Evolutionary conservation across 2,888 invertebrate genomes (phyloP).

Genomic region (Sinelater perroti): DNA sequence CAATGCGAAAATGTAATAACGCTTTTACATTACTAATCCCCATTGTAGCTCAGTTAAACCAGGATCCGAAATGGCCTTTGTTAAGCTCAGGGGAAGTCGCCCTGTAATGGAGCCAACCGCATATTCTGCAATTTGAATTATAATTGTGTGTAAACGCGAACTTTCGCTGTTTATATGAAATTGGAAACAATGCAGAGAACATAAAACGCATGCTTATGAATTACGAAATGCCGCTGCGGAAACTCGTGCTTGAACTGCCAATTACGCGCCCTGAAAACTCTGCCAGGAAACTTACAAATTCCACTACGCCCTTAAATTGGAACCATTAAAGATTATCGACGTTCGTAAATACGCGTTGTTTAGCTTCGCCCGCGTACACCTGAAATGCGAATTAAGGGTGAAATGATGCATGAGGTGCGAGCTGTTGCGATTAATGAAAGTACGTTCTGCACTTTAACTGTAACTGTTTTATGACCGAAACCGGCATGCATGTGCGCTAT

Average conservation of each 20-base stretch:
- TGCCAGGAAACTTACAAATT: too few species aligned
- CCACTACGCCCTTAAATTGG: too few species aligned
- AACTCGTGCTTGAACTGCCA: constrained; percentile 11
- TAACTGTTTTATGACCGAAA: constrained; percentile 39
- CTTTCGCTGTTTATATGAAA: constrained; percentile 48
- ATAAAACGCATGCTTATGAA: constrained; percentile 38
- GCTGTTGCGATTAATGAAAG: constrained; percentile 38
- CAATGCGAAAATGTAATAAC: constrained; percentile 50
- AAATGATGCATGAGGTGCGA: constrained; percentile 32
- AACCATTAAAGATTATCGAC: constrained; percentile 21
- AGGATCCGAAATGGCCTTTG: constrained; percentile 51
- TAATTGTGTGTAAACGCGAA: constrained; percentile 52
- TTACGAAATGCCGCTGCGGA: constrained; percentile 20
- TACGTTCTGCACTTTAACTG: constrained; percentile 33
- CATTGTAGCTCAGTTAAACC: constrained; percentile 49
- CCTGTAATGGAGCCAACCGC: constrained; percentile 50
- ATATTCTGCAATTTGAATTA: constrained; percentile 52
- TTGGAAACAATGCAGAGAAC: constrained; percentile 45
- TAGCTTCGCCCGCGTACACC: constrained; percentile 15
- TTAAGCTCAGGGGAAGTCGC: constrained; percentile 50
- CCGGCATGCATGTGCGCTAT: constrained; percentile 33
- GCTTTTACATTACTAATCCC: constrained; percentile 53
- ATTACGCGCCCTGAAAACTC: constrained; percentile 17
- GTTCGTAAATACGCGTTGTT: constrained; percentile 27
- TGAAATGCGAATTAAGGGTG: constrained; percentile 37